Conservation (phyloP, 2,888 invertebrate genomes). For the Spilarctia lutea region DNA sequence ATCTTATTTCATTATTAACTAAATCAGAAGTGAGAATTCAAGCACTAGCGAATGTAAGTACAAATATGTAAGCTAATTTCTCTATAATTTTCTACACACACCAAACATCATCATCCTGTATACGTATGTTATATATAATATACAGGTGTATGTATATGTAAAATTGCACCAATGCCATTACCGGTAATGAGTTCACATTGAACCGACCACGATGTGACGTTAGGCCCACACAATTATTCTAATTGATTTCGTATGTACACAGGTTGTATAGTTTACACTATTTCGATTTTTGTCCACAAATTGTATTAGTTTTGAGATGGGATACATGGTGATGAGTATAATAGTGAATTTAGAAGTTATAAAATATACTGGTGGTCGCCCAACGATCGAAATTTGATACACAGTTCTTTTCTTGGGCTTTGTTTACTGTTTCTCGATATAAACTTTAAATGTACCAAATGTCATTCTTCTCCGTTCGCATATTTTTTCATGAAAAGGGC, state of each 20-base stretch:
- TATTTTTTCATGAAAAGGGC: too few species aligned
- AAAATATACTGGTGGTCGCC: neutral
- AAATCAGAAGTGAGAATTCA: too few species aligned
- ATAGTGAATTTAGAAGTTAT: neutral
- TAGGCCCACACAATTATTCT: conserved; percentile 43
- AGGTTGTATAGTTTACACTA: conserved; percentile 14
- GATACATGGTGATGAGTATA: neutral
- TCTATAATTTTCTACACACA: neutral
- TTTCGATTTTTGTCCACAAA: neutral
- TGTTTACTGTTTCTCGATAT: too few species aligned
- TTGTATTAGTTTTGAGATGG: neutral
- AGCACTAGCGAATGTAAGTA: too few species aligned
- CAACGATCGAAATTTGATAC: too few species aligned
- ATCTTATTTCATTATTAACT: too few species aligned
- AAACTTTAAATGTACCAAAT: too few species aligned
- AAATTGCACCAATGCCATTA: conserved; percentile 52
- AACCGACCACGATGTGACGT: conserved; percentile 24
- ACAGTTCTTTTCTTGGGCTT: too few species aligned
- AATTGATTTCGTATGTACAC: conserved; percentile 47
- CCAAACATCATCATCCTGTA: neutral
- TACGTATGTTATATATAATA: neutral
- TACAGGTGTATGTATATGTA: conserved; percentile 20
- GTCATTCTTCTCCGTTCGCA: too few species aligned
- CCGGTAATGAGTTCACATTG: conserved; percentile 55
- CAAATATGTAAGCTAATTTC: neutral